Base-by-base conservation (phyloP, 2,113 vertebrate genomes). In the Eublepharis macularius region DNA sequence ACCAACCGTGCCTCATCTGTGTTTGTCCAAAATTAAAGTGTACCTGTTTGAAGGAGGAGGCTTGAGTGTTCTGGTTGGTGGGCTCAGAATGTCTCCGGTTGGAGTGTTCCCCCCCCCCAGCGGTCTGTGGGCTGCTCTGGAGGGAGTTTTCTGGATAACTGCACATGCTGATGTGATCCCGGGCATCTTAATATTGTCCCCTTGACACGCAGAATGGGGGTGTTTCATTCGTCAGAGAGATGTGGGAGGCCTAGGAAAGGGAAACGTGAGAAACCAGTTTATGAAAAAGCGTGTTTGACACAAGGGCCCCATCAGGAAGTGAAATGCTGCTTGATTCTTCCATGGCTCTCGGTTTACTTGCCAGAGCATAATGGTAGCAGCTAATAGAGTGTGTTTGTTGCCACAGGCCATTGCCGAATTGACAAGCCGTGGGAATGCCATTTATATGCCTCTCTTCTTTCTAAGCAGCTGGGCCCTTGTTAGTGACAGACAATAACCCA, bases 381-480 rank as follows among this genome's bases (percentile, higher is more conserved):
- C 54, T 72, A 65, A 82, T 36, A 8, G 65, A n/a, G 43, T 43
- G 43, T 29, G 66, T 16, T 63, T 43, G 6, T 39, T 49, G 73
- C 83, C 65, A n/a, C 4, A 16, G 76, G 81, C 86, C 47, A 65
- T 43, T 16, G 12, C 13, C 2, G 69, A 34, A 72, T 57, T 43
- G 73, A 47, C 66, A 77, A 21, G 4, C 32, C n/a, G 36, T 32
- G 29, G 11, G 63, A 68, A 32, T 5, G 12, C 51, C 24, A 78
- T 88, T 81, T 63, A 69, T 47, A 47, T 39, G 82, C 72, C 45
- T 45, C 77, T 76, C 51, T 60, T 80, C 73, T 51, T 29, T 69
- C 34, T 13, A 13, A 49, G 79, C 83, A 81, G 65, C 87, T 60
- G 78, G 49, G 63, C 65, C 47, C 43, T 76, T 69, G 73, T 47